Conservation (phyloP, 2,888 invertebrate genomes). For the Caenorhabditis sp. region DNA sequence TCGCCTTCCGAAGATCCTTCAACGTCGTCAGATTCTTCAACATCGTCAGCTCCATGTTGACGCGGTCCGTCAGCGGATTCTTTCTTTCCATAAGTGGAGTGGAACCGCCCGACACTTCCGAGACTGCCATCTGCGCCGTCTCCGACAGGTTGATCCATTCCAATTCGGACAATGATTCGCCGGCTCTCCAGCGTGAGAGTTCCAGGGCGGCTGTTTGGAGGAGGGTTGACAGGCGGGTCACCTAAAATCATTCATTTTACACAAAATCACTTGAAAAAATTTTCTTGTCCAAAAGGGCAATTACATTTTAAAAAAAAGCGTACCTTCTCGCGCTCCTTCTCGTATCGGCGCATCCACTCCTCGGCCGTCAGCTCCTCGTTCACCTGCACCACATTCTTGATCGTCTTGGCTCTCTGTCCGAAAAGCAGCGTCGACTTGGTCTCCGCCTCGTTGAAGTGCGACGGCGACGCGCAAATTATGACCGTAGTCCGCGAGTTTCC, state of each 20-base stretch:
- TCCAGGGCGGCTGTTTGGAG: conserved; percentile 93
- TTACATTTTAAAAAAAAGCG: too few relatives aligned
- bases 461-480: conserved; percentile 95
- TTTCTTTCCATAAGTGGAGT: too few relatives aligned
- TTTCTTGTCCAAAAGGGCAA: too few relatives aligned
- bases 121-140: conserved; percentile 51
- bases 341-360: conserved; percentile 99
- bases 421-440: conserved; percentile 99
- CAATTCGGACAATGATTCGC: conserved; percentile 80
- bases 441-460: conserved; percentile 98
- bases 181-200: conserved; percentile 90
- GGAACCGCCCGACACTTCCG: conserved; percentile 61
- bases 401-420: conserved; percentile 97
- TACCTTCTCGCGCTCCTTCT: conserved; percentile 98
- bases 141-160: conserved; percentile 75
- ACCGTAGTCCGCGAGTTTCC: conserved; percentile 90
- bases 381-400: conserved; percentile 98
- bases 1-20: too few relatives aligned
- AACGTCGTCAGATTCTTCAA: too few relatives aligned
- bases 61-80: too few relatives aligned
- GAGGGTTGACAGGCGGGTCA: conserved; percentile 87
- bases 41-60: too few relatives aligned
- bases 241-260: too few relatives aligned
- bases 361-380: conserved; percentile 99
- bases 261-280: too few relatives aligned